Evolutionary conservation across 2,888 invertebrate species (phyloP), one percentile per base, ranked within the genome.

Genomic region (Epistrophe grossulariae): DNA sequence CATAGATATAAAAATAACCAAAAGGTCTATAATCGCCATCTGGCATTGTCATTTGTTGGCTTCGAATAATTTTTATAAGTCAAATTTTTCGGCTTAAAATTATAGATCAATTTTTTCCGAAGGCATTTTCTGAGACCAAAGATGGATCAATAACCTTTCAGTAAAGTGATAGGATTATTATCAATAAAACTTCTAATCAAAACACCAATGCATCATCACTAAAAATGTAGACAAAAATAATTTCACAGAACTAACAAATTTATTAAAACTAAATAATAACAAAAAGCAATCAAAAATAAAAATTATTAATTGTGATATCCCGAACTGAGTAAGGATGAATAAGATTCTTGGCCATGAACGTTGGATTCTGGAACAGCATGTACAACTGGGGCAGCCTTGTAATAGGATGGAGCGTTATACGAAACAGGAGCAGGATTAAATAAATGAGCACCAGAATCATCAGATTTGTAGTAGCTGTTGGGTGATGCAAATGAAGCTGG

Each of bases 241-340:
- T 28, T n/a, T 28, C 9, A 24, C 0, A 40, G 4, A 2, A 43
- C 9, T 24, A 62, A 43, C 40, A 62, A 43, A 13, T 68, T 68
- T 50, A 68, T 68, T 50, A 38, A 38, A 68, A 68, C 50, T 68
- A 68, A 68, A 68, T 38, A 50, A 50, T 50, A 68, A 68, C 35
- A 68, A 38, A 50, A 66, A 31, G 1, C 2, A 19, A 31, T 28
- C 15, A 59, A n/a, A 45, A 64, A 8, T 31, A 13, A 11, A 48
- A 28, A 68, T 9, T 15, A 19, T 50, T 38, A 68, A 4, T 68
- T 35, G 9, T 68, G 68, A 15, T 68, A 68, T 24, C 68, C 68
- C 1, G 68, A 68, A 38, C 68, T 68, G 5, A 68, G 35, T 19
- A 8, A 48, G 3, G 64, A 45, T 24, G 70, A 52, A 10, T 70